These are phyloP conservation scores for Lepetodrilus schrolli DNA, from an alignment of 2,888 invertebrate species.

Conservation along the genomic window DNA sequence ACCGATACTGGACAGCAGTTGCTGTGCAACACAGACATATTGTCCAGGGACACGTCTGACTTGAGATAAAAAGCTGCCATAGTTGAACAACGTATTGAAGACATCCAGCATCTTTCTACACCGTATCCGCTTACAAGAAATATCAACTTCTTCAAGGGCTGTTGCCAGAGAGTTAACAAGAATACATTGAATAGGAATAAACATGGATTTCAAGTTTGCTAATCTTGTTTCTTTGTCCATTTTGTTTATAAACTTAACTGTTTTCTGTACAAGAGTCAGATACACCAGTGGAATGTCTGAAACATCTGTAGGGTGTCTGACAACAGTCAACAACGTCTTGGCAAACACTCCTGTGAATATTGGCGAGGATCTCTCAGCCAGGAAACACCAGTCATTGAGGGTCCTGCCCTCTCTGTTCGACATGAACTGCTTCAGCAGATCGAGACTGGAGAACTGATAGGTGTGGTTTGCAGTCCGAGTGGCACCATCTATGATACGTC, in stretches of 20 bases:
- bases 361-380: not conserved
- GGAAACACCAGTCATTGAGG: not conserved
- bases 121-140: not conserved
- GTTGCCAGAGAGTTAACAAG: not conserved
- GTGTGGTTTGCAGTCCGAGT: no score
- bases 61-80: not conserved
- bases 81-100: constrained; percentile 8
- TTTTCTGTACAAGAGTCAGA: not conserved
- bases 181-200: not conserved
- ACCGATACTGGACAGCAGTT: not conserved
- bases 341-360: not conserved
- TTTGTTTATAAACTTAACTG: not conserved
- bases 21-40: not conserved
- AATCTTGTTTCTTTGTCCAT: not conserved
- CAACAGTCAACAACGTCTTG: not conserved
- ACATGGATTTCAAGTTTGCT: not conserved
- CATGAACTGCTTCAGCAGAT: constrained; percentile 7
- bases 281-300: not conserved
- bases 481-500: no score
- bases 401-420: not conserved
- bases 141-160: not conserved
- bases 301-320: not conserved
- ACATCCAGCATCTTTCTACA: constrained; percentile 23
- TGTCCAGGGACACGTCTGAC: not conserved
- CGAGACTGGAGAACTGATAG: not conserved